Percentiles rank a stretch among this genome's conserved stretches.
Evolutionary conservation across 2,797 vertebrate species (phyloP).

Genomic region (Acridotheres tristis): DNA sequence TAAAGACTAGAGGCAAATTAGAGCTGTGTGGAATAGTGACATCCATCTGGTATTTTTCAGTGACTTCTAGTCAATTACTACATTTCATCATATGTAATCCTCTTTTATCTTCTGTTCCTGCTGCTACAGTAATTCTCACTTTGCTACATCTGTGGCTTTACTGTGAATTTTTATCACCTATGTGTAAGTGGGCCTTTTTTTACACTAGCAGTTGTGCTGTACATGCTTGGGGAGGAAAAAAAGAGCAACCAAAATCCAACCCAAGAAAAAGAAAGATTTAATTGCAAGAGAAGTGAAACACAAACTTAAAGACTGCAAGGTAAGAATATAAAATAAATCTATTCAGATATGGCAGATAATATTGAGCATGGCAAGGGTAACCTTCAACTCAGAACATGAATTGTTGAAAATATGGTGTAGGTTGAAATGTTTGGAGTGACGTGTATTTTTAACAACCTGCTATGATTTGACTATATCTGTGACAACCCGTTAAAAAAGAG

Average conservation of each 20-base stretch:
- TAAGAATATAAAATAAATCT: constrained; percentile 23
- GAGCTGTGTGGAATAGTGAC: constrained; percentile 67
- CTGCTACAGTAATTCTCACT: constrained; percentile 77
- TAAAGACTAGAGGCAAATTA: constrained; percentile 71
- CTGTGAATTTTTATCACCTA: constrained; percentile 78
- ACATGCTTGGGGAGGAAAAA: constrained; percentile 1
- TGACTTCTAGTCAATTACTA: constrained; percentile 79
- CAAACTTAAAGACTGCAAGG: not conserved
- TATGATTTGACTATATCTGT: not conserved
- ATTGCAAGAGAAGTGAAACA: constrained; percentile 43
- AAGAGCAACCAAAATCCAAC: not conserved
- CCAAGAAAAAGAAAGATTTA: not conserved
- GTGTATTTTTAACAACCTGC: not conserved
- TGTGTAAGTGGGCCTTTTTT: constrained; percentile 24
- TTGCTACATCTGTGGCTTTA: constrained; percentile 73
- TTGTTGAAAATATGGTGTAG: not conserved
- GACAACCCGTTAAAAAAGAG: not conserved
- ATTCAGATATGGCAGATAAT: not conserved
- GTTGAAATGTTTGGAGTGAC: not conserved
- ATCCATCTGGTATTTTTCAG: constrained; percentile 80
- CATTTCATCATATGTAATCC: constrained; percentile 76
- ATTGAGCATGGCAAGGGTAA: not conserved
- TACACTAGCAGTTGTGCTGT: constrained; percentile 16
- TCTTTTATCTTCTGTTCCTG: constrained; percentile 79
- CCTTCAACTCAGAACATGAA: not conserved